A percentile compares a stretch with the other conserved stretches of the same genome.
Conservation (phyloP, 2,797 vertebrate genomes). For the Liparis tanakae region DNA sequence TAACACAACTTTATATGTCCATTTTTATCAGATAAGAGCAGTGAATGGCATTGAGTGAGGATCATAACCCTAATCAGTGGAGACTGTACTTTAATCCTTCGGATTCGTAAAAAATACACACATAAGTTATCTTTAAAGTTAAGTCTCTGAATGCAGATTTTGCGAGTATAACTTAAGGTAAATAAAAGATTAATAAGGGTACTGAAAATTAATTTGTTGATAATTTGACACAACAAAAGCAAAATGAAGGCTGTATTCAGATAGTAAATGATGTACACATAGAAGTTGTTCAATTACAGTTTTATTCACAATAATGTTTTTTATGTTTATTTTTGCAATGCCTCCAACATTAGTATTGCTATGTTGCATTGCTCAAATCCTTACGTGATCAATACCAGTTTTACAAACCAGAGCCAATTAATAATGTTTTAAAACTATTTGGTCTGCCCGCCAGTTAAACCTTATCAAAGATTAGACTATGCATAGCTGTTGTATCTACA, state of each 20-base stretch:
- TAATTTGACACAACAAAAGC: conserved; percentile 7
- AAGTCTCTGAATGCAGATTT: background rate
- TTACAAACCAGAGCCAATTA: too few species aligned
- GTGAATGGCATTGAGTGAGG: conserved; percentile 38
- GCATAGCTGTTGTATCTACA: too few species aligned
- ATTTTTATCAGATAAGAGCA: conserved; percentile 66
- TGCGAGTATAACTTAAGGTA: background rate
- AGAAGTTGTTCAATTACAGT: background rate
- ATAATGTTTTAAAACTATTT: too few species aligned
- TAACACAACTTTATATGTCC: conserved; percentile 48
- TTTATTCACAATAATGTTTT: background rate
- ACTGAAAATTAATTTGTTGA: too few species aligned
- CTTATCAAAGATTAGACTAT: too few species aligned
- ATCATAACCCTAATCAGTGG: conserved; percentile 5
- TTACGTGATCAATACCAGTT: too few species aligned
- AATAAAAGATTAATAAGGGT: conserved; percentile 6
- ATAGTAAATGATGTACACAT: background rate
- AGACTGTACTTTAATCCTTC: conserved; percentile 51
- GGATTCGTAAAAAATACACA: background rate
- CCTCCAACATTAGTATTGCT: background rate
- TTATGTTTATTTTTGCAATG: background rate
- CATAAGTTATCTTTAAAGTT: background rate
- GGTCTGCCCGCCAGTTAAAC: too few species aligned
- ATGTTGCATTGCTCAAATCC: background rate
- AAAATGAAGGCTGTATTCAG: background rate